These are phyloP conservation scores for Tragelaphus scriptus DNA, from an alignment of 2,113 vertebrate genomes.

Conservation along the genomic window DNA sequence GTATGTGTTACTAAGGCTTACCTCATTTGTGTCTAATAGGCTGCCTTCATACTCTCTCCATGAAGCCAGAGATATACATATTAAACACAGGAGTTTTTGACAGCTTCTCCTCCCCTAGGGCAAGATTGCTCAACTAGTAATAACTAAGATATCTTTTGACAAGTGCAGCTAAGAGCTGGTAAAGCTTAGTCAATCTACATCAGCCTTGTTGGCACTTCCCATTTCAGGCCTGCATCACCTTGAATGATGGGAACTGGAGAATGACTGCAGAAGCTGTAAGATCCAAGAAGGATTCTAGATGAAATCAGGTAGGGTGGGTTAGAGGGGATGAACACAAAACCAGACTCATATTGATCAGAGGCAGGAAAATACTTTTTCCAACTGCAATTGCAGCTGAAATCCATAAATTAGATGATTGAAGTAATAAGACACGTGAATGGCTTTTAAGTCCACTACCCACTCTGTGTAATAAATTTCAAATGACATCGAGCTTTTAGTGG, in stretches of 20 bases:
- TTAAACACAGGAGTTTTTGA: slow-evolving; percentile 72
- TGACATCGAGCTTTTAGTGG: slow-evolving; percentile 85
- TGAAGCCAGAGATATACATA: slow-evolving; percentile 61
- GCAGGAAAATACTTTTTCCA: slow-evolving; percentile 78
- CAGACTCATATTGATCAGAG: slow-evolving; percentile 77
- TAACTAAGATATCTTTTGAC: slow-evolving; percentile 78
- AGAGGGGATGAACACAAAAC: slow-evolving; percentile 69
- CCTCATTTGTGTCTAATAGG: slow-evolving; percentile 63
- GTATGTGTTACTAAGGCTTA: background rate
- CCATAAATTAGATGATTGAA: slow-evolving; percentile 86
- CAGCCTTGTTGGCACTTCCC: slow-evolving; percentile 65
- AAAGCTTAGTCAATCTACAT: slow-evolving; percentile 74
- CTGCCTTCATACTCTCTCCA: slow-evolving; percentile 60
- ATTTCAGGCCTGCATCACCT: slow-evolving; percentile 47
- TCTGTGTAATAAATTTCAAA: slow-evolving; percentile 86
- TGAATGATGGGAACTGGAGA: slow-evolving; percentile 50
- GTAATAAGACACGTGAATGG: slow-evolving; percentile 85
- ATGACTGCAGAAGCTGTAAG: slow-evolving; percentile 44
- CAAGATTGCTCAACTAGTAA: slow-evolving; percentile 77
- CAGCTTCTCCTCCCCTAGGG: slow-evolving; percentile 75
- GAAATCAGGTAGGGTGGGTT: background rate
- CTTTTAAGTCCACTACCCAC: slow-evolving; percentile 84
- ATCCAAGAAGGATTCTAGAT: background rate
- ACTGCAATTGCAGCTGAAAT: slow-evolving; percentile 78
- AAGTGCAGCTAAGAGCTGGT: slow-evolving; percentile 74